Percentiles rank a stretch among this genome's conserved stretches.
phyloP scores from a whole-genome alignment of 2,113 vertebrate species.

The Glaucomys volans region DNA sequence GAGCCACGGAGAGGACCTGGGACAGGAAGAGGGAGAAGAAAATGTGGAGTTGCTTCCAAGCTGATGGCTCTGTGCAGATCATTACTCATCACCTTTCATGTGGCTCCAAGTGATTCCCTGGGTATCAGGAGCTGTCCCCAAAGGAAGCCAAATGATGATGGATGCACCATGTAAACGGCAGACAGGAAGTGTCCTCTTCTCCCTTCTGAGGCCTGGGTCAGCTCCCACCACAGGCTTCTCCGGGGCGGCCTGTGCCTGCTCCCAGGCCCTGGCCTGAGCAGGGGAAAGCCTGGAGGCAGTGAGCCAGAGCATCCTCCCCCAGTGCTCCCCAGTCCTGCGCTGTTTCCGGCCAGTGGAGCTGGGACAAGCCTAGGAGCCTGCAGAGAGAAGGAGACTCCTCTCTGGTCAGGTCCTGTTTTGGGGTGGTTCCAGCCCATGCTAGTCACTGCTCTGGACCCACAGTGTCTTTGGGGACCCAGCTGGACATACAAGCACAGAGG shows the following conservation, averaged over 20 bases:
- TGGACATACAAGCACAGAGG: not conserved
- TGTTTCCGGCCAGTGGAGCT: not conserved
- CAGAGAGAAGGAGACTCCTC: not conserved
- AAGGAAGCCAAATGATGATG: not conserved
- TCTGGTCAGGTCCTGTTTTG: not conserved
- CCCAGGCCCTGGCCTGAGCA: not conserved
- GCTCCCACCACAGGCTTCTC: not conserved
- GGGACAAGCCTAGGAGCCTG: not conserved
- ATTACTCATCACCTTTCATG: accelerated
- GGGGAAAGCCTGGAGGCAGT: not conserved
- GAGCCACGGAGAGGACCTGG: accelerated
- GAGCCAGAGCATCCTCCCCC: not conserved
- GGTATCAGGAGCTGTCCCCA: not conserved
- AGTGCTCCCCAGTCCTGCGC: not conserved
- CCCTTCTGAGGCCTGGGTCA: no score
- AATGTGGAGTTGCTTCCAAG: not conserved
- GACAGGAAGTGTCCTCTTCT: not conserved
- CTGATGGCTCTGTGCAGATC: not conserved
- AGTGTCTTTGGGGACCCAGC: not conserved
- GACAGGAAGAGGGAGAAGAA: accelerated
- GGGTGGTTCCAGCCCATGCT: not conserved
- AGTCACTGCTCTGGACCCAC: no score
- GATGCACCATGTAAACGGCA: not conserved
- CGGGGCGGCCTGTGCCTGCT: not conserved
- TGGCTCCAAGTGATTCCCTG: accelerated